Percentiles rank a stretch among this genome's conserved stretches.
Conservation (phyloP, 1,140 invertebrate species). For the Plectrocnemia conspersa region DNA sequence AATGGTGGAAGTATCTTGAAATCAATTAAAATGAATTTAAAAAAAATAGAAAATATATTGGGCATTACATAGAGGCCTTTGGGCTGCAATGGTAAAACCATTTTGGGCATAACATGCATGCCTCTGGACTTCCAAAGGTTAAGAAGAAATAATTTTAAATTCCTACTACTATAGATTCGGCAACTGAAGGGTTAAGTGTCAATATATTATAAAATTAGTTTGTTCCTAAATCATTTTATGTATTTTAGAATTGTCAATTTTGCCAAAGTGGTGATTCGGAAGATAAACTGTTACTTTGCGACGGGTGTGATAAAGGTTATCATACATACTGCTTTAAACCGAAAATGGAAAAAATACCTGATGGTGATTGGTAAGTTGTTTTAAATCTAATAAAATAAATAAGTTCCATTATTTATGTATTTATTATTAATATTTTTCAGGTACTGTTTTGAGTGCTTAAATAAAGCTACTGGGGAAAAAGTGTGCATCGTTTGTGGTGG, state of each 20-base stretch:
- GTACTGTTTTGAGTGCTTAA: constrained; percentile 95
- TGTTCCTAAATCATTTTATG: too few relatives aligned
- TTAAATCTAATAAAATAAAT: constrained; percentile 4
- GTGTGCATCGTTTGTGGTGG: constrained; percentile 87
- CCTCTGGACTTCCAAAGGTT: too few relatives aligned
- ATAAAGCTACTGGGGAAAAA: constrained; percentile 86
- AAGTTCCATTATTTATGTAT: neutral
- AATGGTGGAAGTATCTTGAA: too few relatives aligned
- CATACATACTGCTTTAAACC: constrained; percentile 98
- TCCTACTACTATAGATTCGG: too few relatives aligned
- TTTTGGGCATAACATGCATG: too few relatives aligned
- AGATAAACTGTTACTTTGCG: constrained; percentile 89
- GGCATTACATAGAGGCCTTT: too few relatives aligned
- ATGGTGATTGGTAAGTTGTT: constrained; percentile 85
- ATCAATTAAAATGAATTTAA: too few relatives aligned
- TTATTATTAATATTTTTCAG: constrained; percentile 45
- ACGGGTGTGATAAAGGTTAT: constrained; percentile 96
- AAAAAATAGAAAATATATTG: too few relatives aligned
- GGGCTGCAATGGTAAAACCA: too few relatives aligned
- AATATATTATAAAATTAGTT: too few relatives aligned
- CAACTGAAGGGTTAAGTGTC: too few relatives aligned
- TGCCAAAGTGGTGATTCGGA: constrained; percentile 94
- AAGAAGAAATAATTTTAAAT: too few relatives aligned
- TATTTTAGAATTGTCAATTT: constrained; percentile 91
- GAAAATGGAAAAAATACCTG: constrained; percentile 91